Evolutionary conservation across 2,888 invertebrate genomes (phyloP).

Genomic region (Conistra vaccinii): DNA sequence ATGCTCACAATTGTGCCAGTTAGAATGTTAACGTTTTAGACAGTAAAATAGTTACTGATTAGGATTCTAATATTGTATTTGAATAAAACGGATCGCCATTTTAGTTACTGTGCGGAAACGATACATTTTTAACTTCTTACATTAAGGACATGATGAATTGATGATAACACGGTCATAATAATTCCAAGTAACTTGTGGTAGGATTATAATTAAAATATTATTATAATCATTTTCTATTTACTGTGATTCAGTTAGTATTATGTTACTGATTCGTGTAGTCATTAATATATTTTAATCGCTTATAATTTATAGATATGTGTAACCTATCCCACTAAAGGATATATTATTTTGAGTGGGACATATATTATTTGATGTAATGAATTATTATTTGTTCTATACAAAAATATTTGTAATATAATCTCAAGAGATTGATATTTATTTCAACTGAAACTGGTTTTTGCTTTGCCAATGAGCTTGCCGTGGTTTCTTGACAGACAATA

Average conservation of each 20-base stretch:
- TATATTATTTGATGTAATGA: slow-evolving; percentile 64
- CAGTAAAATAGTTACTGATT: slow-evolving; percentile 81
- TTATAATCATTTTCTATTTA: slow-evolving; percentile 80
- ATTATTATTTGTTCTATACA: slow-evolving; percentile 57
- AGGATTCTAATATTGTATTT: slow-evolving; percentile 77
- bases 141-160: slow-evolving; percentile 66
- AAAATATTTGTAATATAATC: slow-evolving; percentile 50
- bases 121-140: slow-evolving; percentile 68
- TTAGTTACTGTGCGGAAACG: slow-evolving; percentile 68
- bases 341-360: slow-evolving; percentile 67
- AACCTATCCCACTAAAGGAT: slow-evolving; percentile 58
- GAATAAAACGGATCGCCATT: slow-evolving; percentile 74
- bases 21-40: slow-evolving; percentile 83
- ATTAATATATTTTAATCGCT: slow-evolving; percentile 74
- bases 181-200: slow-evolving; percentile 76
- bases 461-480: slow-evolving; percentile 67
- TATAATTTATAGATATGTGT: slow-evolving; percentile 68
- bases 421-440: slow-evolving; percentile 54
- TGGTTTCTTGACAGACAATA: slow-evolving; percentile 35
- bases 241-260: slow-evolving; percentile 88
- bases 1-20: slow-evolving; percentile 90
- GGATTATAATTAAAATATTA: slow-evolving; percentile 66
- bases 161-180: slow-evolving; percentile 77
- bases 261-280: slow-evolving; percentile 76
- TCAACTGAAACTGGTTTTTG: slow-evolving; percentile 46